Percentiles rank a stretch among this genome's conserved stretches.
These are phyloP conservation scores for Peromyscus attwateri DNA, from an alignment of 2,797 vertebrate species.

Conservation along the genomic window DNA sequence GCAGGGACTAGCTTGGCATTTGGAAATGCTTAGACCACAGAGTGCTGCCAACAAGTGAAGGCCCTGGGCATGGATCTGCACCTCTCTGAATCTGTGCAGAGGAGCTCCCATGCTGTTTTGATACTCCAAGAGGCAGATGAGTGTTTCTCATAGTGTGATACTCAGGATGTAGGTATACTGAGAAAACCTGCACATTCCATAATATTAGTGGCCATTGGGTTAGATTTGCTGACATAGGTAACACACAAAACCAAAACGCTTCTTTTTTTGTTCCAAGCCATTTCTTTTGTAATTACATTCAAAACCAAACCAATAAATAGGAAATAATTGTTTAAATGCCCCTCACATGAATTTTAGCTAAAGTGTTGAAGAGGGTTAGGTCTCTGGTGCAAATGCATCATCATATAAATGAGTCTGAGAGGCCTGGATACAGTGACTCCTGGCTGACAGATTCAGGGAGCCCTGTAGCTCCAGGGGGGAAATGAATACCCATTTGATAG, in stretches of 20 bases:
- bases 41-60: background rate
- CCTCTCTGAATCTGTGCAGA: background rate
- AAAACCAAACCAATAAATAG: background rate
- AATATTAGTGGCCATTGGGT: background rate
- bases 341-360: background rate
- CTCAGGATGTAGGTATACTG: background rate
- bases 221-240: background rate
- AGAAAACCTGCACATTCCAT: background rate
- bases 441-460: background rate
- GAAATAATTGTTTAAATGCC: background rate
- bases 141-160: background rate
- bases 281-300: background rate
- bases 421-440: background rate
- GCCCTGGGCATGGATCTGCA: too few species aligned
- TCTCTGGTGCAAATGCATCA: background rate
- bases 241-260: background rate
- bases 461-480: background rate
- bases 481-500: rapidly evolving
- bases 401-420: background rate
- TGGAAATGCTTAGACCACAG: background rate
- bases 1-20: background rate
- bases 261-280: background rate
- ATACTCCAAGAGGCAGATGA: background rate
- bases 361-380: background rate
- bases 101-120: background rate